Evolutionary conservation across 2,888 invertebrate genomes (phyloP), one percentile per base, ranked within the genome.

Genomic region (Argyresthia albistria): DNA sequence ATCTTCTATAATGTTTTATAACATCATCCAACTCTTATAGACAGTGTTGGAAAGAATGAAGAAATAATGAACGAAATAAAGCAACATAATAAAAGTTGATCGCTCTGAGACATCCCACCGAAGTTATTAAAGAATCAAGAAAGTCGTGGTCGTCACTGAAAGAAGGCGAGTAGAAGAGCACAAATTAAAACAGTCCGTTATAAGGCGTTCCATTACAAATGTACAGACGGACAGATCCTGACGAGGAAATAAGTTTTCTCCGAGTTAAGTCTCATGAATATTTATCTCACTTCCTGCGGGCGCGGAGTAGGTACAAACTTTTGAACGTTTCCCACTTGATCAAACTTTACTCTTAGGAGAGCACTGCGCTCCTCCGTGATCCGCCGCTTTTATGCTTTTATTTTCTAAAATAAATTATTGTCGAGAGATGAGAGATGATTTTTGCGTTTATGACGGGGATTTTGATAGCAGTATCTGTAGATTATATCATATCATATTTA

Each of bases 181-280:
- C 43, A 55, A 55, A 73, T 76, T 73, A 73, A 68, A 73, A 68
- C 71, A 65, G 70, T 68, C 70, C 70, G 71, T 72, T 76, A 71
- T 72, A 76, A 75, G 72, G 67, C 73, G 70, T 76, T 78, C 76
- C 76, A 76, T 81, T 79, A 80, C 76, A 77, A 80, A 77, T 77
- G 73, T 78, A 77, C 77, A 76, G 73, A 78, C 72, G 73, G 76
- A 78, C 76, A 74, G 80, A 76, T 70, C 73, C 75, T 78, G 80
- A 78, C 80, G 80, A 76, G 70, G 69, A 83, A 82, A 81, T 82
- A 83, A 83, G 76, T 83, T 84, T 79, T 72, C 70, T 54, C 59
- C 64, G 67, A 81, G 80, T 82, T 80, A 76, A 78, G 67, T 62
- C 80, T 82, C 81, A 83, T 86, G 84, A 86, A 84, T 86, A 86